Conservation (phyloP, 2,888 invertebrate genomes). For the Eristalinus aeneus region DNA sequence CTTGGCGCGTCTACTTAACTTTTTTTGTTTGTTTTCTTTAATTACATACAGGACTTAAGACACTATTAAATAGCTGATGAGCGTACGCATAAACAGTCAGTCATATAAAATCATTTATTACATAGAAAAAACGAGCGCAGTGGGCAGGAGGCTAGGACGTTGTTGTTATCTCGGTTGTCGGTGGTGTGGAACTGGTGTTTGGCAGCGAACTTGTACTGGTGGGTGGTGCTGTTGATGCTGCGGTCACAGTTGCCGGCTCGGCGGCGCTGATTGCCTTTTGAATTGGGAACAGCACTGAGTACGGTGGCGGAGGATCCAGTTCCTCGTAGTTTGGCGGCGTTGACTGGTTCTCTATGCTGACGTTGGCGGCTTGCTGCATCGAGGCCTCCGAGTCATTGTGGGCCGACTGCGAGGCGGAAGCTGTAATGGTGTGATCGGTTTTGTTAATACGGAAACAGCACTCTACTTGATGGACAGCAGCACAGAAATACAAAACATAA, state of each 20-base stretch:
- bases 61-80: conserved; percentile 68
- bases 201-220: conserved; percentile 50
- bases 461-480: conserved; percentile 72
- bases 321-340: conserved; percentile 85
- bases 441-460: conserved; percentile 81
- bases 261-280: conserved; percentile 76
- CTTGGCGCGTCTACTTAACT: neutral
- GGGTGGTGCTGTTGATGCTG: conserved; percentile 50
- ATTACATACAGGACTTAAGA: conserved; percentile 35
- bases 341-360: conserved; percentile 74
- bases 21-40: conserved; percentile 12
- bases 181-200: conserved; percentile 55
- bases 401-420: conserved; percentile 79
- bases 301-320: conserved; percentile 84
- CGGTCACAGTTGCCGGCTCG: conserved; percentile 51
- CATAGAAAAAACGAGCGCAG: conserved; percentile 44
- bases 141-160: conserved; percentile 62
- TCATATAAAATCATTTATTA: conserved; percentile 68
- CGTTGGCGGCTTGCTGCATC: conserved; percentile 75
- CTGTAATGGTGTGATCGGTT: conserved; percentile 75
- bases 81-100: conserved; percentile 68
- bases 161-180: conserved; percentile 32
- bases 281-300: conserved; percentile 85
- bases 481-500: conserved; percentile 51
- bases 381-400: conserved; percentile 79